phyloP scores from a whole-genome alignment of 2,797 vertebrate genomes.

The Labroides dimidiatus region DNA sequence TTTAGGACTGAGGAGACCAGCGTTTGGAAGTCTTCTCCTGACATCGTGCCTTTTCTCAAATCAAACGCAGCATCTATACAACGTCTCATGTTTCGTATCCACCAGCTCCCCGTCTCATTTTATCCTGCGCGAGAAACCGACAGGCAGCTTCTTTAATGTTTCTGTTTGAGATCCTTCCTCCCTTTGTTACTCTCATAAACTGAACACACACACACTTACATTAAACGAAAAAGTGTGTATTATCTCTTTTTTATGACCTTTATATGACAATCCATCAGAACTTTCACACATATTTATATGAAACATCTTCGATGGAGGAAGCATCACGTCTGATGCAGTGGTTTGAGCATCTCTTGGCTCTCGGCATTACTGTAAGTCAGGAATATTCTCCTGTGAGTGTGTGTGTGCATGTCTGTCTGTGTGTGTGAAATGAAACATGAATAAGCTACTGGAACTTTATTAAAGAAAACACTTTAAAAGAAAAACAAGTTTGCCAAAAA shows the following conservation, averaged over 20 bases:
- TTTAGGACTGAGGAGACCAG: conserved; percentile 40
- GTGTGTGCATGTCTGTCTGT: conserved; percentile 27
- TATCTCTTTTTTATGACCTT: conserved; percentile 38
- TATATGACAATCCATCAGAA: conserved; percentile 77
- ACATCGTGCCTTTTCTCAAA: conserved; percentile 64
- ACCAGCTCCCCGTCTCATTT: conserved; percentile 42
- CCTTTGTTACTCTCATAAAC: conserved; percentile 58
- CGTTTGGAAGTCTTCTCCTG: conserved; percentile 36
- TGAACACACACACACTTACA: conserved; percentile 46
- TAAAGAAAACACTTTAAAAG: conserved; percentile 41
- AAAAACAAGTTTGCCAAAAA: conserved; percentile 61
- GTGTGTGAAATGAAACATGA: conserved; percentile 64
- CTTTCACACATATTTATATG: conserved; percentile 63
- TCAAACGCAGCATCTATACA: conserved; percentile 45
- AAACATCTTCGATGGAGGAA: conserved; percentile 65
- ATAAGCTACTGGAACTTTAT: conserved; percentile 77
- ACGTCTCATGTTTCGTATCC: conserved; percentile 24
- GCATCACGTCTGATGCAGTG: conserved; percentile 63
- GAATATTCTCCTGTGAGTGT: conserved; percentile 51
- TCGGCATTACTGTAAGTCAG: conserved; percentile 65
- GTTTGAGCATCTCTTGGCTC: conserved; percentile 61
- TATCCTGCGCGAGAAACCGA: conserved; percentile 50
- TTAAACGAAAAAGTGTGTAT: conserved; percentile 41
- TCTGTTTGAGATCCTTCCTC: conserved; percentile 38
- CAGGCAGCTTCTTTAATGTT: conserved; percentile 64